Conservation (phyloP, 2,797 vertebrate species). For the Dallia pectoralis region DNA sequence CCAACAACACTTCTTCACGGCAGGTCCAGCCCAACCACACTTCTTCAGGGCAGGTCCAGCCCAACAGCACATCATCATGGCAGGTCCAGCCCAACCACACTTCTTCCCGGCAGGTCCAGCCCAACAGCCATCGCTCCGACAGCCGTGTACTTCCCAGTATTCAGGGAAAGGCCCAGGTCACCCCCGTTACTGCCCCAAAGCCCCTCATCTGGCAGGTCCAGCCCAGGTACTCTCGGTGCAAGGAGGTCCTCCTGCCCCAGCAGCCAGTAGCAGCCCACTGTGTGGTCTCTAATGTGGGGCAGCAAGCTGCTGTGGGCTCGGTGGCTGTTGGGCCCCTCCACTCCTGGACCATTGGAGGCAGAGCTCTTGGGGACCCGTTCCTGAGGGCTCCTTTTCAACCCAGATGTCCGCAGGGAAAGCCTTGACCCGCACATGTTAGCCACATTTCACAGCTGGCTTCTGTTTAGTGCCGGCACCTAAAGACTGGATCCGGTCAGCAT, state of each 20-base stretch:
- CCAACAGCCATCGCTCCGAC: neutral
- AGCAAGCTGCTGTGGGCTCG: constrained; percentile 83
- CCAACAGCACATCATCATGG: too few species aligned
- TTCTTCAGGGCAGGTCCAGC: too few species aligned
- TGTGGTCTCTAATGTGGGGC: constrained; percentile 81
- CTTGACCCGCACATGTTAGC: constrained; percentile 48
- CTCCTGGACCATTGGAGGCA: constrained; percentile 74
- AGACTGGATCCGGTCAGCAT: neutral
- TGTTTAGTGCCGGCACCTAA: neutral
- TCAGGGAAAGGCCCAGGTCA: neutral
- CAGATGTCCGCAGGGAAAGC: constrained; percentile 73
- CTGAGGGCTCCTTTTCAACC: constrained; percentile 82
- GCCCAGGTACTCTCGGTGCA: constrained; percentile 64
- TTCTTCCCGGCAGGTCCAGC: constrained; percentile 18
- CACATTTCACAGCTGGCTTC: constrained; percentile 12
- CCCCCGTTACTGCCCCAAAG: constrained; percentile 26
- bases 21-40: too few species aligned
- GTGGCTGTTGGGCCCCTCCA: constrained; percentile 82
- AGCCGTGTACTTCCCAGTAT: constrained; percentile 7
- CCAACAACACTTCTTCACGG: too few species aligned
- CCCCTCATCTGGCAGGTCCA: constrained; percentile 4
- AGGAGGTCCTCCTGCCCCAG: constrained; percentile 63
- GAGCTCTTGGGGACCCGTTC: constrained; percentile 76
- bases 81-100: constrained; percentile 8
- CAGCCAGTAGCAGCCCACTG: constrained; percentile 74